Conservation (phyloP, 37 sponge, comb jelly and placozoan species). For the Sycon ciliatum region DNA sequence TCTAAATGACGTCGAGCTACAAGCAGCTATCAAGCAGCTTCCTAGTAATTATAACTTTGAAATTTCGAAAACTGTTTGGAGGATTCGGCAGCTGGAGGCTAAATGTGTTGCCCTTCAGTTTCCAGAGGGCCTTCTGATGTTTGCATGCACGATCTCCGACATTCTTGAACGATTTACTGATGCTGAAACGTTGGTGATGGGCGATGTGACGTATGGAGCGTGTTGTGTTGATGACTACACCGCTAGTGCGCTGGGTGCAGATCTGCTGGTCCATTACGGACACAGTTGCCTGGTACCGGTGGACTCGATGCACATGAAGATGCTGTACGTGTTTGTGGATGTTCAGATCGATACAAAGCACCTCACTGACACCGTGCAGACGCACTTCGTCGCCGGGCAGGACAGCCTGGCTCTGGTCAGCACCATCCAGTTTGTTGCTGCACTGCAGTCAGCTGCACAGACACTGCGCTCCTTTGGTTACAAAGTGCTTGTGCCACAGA, state of each 20-base stretch:
- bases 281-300: constrained; percentile 89
- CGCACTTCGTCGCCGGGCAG: constrained; percentile 46
- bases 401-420: constrained; percentile 59
- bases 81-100: constrained; percentile 40
- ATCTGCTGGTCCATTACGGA: constrained; percentile 86
- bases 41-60: constrained; percentile 96
- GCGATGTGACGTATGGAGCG: constrained; percentile 94
- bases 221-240: constrained; percentile 97
- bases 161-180: constrained; percentile 69
- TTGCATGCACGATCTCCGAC: constrained; percentile 67
- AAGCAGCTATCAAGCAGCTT: constrained; percentile 49
- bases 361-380: constrained; percentile 58
- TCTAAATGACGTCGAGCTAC: constrained; percentile 48
- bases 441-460: constrained; percentile 53
- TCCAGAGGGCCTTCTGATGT: constrained; percentile 87
- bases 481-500: constrained; percentile 57
- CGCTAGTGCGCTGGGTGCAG: constrained; percentile 73
- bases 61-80: constrained; percentile 86
- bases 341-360: constrained; percentile 81
- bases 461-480: constrained; percentile 33
- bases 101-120: constrained; percentile 81
- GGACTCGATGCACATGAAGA: constrained; percentile 63
- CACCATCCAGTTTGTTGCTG: constrained; percentile 87
- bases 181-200: constrained; percentile 78
- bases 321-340: constrained; percentile 93